A percentile compares a stretch with the other conserved stretches of the same genome.
These are phyloP conservation scores for Pollenia labialis DNA, from an alignment of 2,888 invertebrate species.

Conservation along the genomic window DNA sequence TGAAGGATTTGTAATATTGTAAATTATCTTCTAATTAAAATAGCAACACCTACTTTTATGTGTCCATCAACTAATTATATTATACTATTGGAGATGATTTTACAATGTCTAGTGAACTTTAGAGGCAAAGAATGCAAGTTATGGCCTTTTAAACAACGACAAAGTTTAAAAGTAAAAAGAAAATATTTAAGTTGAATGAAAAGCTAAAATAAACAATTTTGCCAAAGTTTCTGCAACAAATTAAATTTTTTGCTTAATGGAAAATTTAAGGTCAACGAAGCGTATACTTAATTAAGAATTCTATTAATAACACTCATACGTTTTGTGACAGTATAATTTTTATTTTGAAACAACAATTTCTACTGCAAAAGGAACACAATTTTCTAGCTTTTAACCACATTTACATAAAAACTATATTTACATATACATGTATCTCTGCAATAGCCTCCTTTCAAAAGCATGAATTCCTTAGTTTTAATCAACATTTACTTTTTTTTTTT, in stretches of 20 bases:
- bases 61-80: not conserved
- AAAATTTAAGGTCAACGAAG: not conserved
- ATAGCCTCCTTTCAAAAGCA: not conserved
- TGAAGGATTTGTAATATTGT: constrained; percentile 14
- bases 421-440: not conserved
- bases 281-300: constrained; percentile 32
- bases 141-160: too few species aligned
- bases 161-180: too few species aligned
- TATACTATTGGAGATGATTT: not conserved
- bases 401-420: constrained; percentile 26
- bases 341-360: not conserved
- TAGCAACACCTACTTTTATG: constrained; percentile 23
- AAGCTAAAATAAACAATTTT: not conserved
- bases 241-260: not conserved
- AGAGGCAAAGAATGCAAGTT: not conserved
- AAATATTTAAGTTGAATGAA: too few species aligned
- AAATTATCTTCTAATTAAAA: constrained; percentile 54
- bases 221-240: not conserved
- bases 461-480: constrained; percentile 49
- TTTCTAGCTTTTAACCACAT: constrained; percentile 42
- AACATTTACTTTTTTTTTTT: constrained; percentile 46
- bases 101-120: not conserved
- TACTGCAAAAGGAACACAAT: constrained; percentile 7
- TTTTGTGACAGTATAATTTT: not conserved
- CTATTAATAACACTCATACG: constrained; percentile 46